Evolutionary conservation across 2,113 vertebrate genomes (phyloP).

Genomic region (Oreochromis tanganicae): DNA sequence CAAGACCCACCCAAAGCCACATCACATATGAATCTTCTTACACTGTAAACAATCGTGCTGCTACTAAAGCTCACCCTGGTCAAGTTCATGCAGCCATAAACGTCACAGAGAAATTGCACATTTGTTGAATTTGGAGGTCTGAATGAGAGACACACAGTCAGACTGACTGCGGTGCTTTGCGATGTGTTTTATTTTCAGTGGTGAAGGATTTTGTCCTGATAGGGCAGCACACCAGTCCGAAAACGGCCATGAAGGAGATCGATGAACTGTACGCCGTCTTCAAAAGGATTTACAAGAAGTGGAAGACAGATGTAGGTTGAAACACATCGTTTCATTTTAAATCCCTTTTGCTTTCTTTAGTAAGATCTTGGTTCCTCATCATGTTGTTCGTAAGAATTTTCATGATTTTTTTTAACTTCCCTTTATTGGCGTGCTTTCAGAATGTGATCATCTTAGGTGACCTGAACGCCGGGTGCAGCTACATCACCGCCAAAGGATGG

Average conservation of each 20-base stretch:
- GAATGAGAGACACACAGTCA: not conserved
- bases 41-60: not conserved
- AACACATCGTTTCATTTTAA: not conserved
- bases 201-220: conserved; percentile 76
- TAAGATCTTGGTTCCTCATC: fast-evolving
- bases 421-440: conserved; percentile 41
- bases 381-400: not conserved
- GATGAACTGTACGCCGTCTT: conserved; percentile 73
- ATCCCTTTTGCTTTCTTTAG: not conserved
- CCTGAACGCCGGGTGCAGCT: conserved; percentile 82
- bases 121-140: not conserved
- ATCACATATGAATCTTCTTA: not conserved
- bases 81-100: not conserved
- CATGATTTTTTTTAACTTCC: not conserved
- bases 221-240: conserved; percentile 76
- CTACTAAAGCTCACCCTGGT: not conserved
- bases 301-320: conserved; percentile 70
- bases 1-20: too few relatives aligned
- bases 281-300: conserved; percentile 64
- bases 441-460: conserved; percentile 82
- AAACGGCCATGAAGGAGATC: conserved; percentile 74
- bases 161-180: not conserved
- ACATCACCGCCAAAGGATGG: conserved; percentile 76
- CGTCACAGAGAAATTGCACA: not conserved
- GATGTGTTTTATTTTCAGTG: conserved; percentile 35